A percentile compares a stretch with the other conserved stretches of the same genome.
These are phyloP conservation scores for Odocoileus hemionus DNA, from an alignment of 2,113 vertebrate genomes.

Conservation along the genomic window DNA sequence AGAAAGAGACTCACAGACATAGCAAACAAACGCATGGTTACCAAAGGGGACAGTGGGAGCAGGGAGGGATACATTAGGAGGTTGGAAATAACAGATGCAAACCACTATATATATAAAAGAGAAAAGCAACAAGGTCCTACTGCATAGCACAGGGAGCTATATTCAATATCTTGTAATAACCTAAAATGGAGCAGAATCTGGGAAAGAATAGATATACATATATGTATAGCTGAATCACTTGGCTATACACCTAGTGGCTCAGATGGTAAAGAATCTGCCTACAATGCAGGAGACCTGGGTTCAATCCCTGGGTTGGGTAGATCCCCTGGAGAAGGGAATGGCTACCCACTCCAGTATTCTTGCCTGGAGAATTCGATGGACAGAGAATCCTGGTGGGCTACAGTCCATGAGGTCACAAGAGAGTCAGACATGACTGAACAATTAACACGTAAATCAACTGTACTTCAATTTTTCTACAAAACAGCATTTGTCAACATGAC, in stretches of 20 bases:
- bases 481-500: fast-evolving
- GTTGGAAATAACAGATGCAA: not conserved
- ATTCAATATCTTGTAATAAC: not conserved
- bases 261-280: not conserved
- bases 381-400: not conserved
- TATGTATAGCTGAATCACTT: not conserved
- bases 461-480: not conserved
- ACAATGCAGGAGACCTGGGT: not conserved
- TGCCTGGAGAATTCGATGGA: not conserved
- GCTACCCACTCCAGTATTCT: not conserved
- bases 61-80: not conserved
- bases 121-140: not conserved
- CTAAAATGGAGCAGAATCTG: not conserved
- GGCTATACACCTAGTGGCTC: not conserved
- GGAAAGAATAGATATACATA: not conserved
- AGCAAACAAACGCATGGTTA: not conserved
- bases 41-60: not conserved
- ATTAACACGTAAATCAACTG: not conserved
- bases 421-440: not conserved
- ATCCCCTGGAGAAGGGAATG: not conserved
- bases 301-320: not conserved
- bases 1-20: not conserved
- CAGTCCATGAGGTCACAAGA: not conserved
- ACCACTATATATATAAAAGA: not conserved
- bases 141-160: not conserved